Base-by-base conservation (phyloP, 2,113 vertebrate genomes). In the Gallinago media region DNA sequence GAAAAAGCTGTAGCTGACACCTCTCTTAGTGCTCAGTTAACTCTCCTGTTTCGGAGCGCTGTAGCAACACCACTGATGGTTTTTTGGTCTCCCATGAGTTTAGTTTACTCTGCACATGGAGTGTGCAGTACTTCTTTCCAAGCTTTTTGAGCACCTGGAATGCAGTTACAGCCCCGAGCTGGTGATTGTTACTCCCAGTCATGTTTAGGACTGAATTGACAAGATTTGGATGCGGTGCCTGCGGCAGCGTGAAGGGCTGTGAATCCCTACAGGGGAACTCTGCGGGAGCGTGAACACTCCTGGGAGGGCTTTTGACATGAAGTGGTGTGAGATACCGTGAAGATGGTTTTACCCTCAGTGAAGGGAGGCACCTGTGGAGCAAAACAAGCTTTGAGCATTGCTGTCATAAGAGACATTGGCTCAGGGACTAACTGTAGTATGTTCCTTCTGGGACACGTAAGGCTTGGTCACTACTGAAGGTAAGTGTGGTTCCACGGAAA, bases 341-440 rank as follows among this genome's bases (percentile, higher is more conserved):
- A 5, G 62, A 1, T 8, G 14, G 11, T 6, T 54, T 21, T 12
- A 34, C 15, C 20, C 27, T 2, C 11, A 2, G 38, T 3, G 6
- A 12, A 25, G 47, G 40, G 7, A n/a, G 9, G 18, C 12, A 11
- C 34, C 15, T 14, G 9, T 22, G 32, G 36, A 38, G 73, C 32
- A 27, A 18, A 44, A 16, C 2, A 9, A 12, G 56, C 32, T 29
- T 14, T 11, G 5, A 4, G 20, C 13, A 8, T 31, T 21, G 19
- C 3, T 26, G 42, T 15, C 19, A 0, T 7, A 9, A 42, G 32
- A 18, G 27, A 4, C 9, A 26, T 6, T 46, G 49, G 16, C 23
- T n/a, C 4, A 1, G 20, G 54, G 36, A 29, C 55, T 29, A 15
- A 25, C 19, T 25, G 3, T 6, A 25, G 1, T 9, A 0, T 2